Evolutionary conservation across 2,797 vertebrate genomes (phyloP), one percentile per base, ranked within the genome.

Genomic region (Cossypha dichroa): DNA sequence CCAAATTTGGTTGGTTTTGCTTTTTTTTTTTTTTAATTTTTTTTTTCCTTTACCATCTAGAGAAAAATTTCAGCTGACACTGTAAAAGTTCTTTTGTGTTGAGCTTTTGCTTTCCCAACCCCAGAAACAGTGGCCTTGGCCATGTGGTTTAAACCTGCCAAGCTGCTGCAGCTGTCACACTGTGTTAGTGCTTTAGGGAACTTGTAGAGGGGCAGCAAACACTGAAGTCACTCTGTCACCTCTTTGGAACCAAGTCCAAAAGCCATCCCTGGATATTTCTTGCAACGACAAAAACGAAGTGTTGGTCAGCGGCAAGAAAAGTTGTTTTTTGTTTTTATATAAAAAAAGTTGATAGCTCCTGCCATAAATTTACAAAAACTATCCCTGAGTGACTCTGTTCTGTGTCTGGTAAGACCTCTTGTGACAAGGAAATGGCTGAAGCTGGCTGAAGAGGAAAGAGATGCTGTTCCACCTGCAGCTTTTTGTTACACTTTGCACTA

Each of bases 221-320:
- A n/a, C 40, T n/a, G 31, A 95, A 96, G 96, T 97, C 96, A 96
- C 96, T 95, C 96, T 85, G 76, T 95, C 95, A 95, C 94, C 89
- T 84, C 46, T 38, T 51, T 83, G 90, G 82, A 88, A 73, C 62
- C 15, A 46, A 73, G 43, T 66, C 93, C 79, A 88, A 93, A 94
- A 94, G 69, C 89, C 85, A 88, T 90, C 69, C 90, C 76, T 86
- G 73, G 91, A 0, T 94, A 25, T 96, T 96, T 96, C 93, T 97
- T 90, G 90, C 95, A 77, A 93, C 36, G 16, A 75, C 76, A 92
- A 63, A 91, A 90, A 78, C 45, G 4, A 93, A 93, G 51, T 89
- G 86, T 90, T 91, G 94, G 91, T 94, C 91, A 49, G 89, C 6
- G 59, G 96, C 96, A 97, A 95, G 96, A 94, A 90, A 66, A 87